Evolutionary conservation across 2,113 vertebrate species (phyloP), one percentile per base, ranked within the genome.

Genomic region (Bucco capensis): DNA sequence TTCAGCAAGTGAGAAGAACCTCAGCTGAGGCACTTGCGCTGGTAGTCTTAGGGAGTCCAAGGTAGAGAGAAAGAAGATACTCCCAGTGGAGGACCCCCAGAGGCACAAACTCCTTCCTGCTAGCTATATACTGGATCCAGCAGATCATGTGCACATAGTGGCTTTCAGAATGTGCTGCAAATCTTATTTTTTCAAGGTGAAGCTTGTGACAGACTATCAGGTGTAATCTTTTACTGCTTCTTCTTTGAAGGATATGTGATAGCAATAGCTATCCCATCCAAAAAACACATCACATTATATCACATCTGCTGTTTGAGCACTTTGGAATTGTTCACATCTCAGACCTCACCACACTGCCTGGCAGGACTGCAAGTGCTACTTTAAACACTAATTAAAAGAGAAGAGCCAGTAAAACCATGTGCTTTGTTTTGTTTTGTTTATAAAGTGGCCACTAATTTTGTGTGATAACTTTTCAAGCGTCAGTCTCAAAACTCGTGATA

Each of bases 61-160:
- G 25, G 35, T 44, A 31, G 8, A 60, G 11, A 2, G 1, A 62
- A 71, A 61, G 25, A 27, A 70, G 10, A 24, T 31, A 19, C 2
- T 70, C 10, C 2, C 19, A n/a, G 30, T 10, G 14, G 49, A 66
- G 60, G 35, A 61, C 38, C 18, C 30, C 50, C 2, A 2, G 66
- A 40, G 49, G 10, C 14, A 14, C 33, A 46, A 25, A 24, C 8
- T 58, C 44, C 22, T 5, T 79, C 22, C 51, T 24, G 28, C 25
- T 37, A 33, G 7, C 1, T 1, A 33, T 42, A 47, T 51, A 22
- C 10, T 25, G 24, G 14, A 25, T 57, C 30, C 40, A 62, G 30
- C 13, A 74, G 21, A 51, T 27, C 2, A 1, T 28, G 38, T 35
- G 24, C 10, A 30, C 0, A 0, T 17, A 9, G 15, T 6, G 16